Evolutionary conservation across 2,113 vertebrate species (phyloP), one percentile per base, ranked within the genome.

Genomic region (Strigops habroptila): DNA sequence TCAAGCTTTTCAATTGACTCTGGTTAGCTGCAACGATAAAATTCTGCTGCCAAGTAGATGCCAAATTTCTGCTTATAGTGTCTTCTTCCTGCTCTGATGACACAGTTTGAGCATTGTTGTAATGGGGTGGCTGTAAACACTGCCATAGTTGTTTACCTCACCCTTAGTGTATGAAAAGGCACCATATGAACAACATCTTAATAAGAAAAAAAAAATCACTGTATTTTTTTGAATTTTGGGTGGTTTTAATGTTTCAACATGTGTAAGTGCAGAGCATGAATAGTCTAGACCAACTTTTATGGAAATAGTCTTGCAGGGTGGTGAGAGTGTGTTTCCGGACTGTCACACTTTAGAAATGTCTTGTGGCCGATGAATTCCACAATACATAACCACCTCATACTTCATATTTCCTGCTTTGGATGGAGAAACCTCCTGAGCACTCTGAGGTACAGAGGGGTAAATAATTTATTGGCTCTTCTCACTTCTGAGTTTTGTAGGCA

Each of bases 401-500:
- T 74, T 60, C 43, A 2, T 37, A 30, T 82, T 79, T 93, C 44
- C n/a, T 87, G 3, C 25, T 76, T 44, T 76, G 70, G 25, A 35
- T 59, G 44, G 31, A 82, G 37, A 49, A 87, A 33, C 33, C 57
- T 82, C 44, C 31, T 53, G n/a, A 88, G 43, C 18, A 7, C 30
- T 71, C n/a, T 85, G 22, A 80, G 67, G 15, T 52, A 69, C 39
- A 44, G 30, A 77, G 7, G 12, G 12, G 18, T 31, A 69, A 90
- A 82, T 87, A 65, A 94, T 91, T 85, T 82, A 82, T 43, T 57
- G 24, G 2, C 17, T 94, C 14, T 69, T 95, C 46, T 94, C 52
- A 60, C 28, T 68, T 91, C 17, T 62, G 67, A 28, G 9, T n/a
- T 91, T 62, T 77, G 15, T 67, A 59, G 41, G 53, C 14, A 28